These are phyloP conservation scores for Thunnus maccoyii DNA, from an alignment of 2,113 vertebrate species.

Conservation along the genomic window DNA sequence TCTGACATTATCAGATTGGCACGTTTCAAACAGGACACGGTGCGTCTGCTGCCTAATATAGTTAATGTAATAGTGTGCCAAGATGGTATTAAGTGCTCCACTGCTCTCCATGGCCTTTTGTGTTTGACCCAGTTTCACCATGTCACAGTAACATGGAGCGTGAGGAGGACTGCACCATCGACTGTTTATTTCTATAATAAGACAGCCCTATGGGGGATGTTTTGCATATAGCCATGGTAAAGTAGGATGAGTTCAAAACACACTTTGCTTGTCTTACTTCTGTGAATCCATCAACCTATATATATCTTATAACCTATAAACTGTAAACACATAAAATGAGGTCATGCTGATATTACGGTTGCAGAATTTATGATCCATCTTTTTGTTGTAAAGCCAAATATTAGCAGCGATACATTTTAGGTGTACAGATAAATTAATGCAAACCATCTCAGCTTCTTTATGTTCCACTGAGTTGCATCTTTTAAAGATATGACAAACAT, in stretches of 20 bases:
- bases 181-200: background rate
- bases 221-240: background rate
- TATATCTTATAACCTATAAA: no score
- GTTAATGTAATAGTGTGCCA: constrained; percentile 18
- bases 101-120: constrained; percentile 17
- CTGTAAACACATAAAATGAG: no score
- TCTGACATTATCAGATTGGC: constrained; percentile 46
- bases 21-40: background rate
- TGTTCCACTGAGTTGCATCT: no score
- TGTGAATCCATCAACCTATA: background rate
- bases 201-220: background rate
- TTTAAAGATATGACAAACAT: no score
- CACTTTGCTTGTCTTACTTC: background rate
- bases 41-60: constrained; percentile 38
- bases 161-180: constrained; percentile 19
- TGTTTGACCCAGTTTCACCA: constrained; percentile 33
- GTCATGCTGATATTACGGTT: no score
- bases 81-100: constrained; percentile 31
- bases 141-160: background rate
- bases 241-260: background rate
- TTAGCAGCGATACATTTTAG: no score
- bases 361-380: no score
- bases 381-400: no score
- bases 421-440: no score
- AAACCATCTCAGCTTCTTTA: no score